Evolutionary conservation across 2,888 invertebrate species (phyloP), one percentile per base, ranked within the genome.

Genomic region (Netelia virgata): DNA sequence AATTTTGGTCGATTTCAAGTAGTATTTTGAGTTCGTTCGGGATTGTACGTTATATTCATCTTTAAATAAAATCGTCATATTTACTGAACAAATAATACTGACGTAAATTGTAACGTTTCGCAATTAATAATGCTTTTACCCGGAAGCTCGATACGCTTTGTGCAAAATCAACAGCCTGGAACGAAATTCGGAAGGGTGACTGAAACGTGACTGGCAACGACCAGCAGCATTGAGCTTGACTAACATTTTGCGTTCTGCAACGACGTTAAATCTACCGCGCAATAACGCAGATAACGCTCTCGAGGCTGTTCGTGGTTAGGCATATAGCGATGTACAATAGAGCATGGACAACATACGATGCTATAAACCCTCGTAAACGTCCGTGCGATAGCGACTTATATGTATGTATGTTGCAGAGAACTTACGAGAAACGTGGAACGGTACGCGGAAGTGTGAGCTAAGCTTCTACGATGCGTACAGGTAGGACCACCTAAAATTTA

Each of bases 301-400:
- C 53, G 53, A 11, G 28, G 28, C 6, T 53, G 53, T 14, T 53
- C 28, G 28, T 5, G 28, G 28, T 28, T 28, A 28, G 28, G 28
- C 28, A 28, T 53, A 53, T 5, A 53, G 53, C 53, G 53, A 53
- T 16, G 53, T 53, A 53, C 53, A n/a, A 53, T 53, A 53, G 53
- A 53, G n/a, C 53, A n/a, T 53, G 53, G 16, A 53, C 53, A 53
- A 53, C 53, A 16, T 53, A 53, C 53, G 53, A 53, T 53, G 53
- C 53, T 16, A 16, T 53, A 53, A 53, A 53, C 53, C 53, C 53
- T 53, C 53, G 53, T 53, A 53, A 53, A 53, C 16, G 53, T 16
- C 53, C 53, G 53, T 14, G n/a, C 28, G 47, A 47, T 47, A 47
- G 47, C 47, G 47, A 14, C 47, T 47, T 14, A 14, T 47, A 14